Evolutionary conservation across 2,797 vertebrate genomes (phyloP).

Genomic region (Chaenodraco wilsoni): DNA sequence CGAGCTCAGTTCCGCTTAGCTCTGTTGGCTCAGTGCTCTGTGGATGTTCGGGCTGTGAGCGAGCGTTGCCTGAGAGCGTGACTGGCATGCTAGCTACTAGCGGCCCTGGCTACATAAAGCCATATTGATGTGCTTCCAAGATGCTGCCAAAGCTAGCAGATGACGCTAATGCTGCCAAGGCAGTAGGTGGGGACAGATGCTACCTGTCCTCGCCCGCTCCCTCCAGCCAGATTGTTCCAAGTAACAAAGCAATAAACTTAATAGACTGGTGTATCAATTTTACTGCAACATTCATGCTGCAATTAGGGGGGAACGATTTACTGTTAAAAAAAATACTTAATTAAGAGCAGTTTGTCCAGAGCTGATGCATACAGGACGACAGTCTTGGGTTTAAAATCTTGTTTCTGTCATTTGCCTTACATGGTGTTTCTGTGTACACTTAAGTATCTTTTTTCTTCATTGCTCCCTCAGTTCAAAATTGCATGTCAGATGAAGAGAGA

Average conservation of each 20-base stretch:
- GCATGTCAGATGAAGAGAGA: conserved; percentile 12
- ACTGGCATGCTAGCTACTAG: conserved; percentile 84
- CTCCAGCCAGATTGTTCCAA: conserved; percentile 82
- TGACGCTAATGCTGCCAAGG: conserved; percentile 85
- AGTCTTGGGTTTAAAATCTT: conserved; percentile 6
- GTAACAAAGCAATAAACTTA: conserved; percentile 86
- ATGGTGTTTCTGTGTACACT: background rate
- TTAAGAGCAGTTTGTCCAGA: conserved; percentile 17
- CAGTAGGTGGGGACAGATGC: conserved; percentile 89
- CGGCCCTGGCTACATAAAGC: conserved; percentile 84
- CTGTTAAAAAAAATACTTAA: conserved; percentile 37
- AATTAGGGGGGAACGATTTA: conserved; percentile 70
- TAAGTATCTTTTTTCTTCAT: background rate
- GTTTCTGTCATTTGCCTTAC: background rate
- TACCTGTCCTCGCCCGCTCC: conserved; percentile 84
- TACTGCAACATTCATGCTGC: conserved; percentile 73
- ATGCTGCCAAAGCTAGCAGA: conserved; percentile 86
- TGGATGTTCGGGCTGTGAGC: conserved; percentile 77
- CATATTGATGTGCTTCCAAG: conserved; percentile 86
- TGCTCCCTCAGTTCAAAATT: conserved; percentile 18
- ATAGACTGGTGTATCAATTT: conserved; percentile 80
- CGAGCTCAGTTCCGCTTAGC: conserved; percentile 73
- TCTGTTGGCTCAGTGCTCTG: conserved; percentile 76
- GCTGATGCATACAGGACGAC: background rate
- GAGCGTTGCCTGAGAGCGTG: conserved; percentile 79